Percentiles rank a stretch among this genome's conserved stretches.
phyloP scores from a whole-genome alignment of 2,888 invertebrate genomes.

The Galerucella pusilla region DNA sequence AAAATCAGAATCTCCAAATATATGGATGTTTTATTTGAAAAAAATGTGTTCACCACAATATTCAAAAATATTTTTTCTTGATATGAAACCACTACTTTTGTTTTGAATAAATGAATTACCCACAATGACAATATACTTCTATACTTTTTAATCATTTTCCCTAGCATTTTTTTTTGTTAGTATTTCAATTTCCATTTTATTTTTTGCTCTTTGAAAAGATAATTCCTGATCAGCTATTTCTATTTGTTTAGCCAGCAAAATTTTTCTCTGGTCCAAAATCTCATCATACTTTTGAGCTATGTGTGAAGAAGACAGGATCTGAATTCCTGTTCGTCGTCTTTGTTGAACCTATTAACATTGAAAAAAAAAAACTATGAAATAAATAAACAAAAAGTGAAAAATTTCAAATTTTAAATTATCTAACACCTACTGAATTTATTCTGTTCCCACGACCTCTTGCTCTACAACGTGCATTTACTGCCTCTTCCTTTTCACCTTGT shows the following conservation, averaged over 20 bases:
- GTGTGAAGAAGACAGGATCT: neutral
- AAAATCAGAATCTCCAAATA: constrained; percentile 2
- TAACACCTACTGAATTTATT: neutral
- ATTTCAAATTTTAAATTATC: neutral
- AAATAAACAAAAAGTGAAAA: neutral
- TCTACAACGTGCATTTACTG: neutral
- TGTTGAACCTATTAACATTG: neutral
- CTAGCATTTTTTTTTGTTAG: constrained; percentile 4
- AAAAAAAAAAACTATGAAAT: neutral
- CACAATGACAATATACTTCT: neutral
- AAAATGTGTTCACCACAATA: neutral
- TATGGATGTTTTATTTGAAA: constrained; percentile 2
- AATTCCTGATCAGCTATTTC: constrained; percentile 4
- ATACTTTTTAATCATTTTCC: constrained; percentile 4
- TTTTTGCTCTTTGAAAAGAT: neutral
- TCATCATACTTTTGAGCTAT: constrained; percentile 2
- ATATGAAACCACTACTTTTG: neutral
- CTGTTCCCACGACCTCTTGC: neutral
- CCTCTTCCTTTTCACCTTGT: neutral
- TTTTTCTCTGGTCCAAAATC: neutral
- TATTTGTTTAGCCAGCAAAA: neutral
- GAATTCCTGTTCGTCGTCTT: constrained; percentile 1
- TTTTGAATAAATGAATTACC: constrained; percentile 1
- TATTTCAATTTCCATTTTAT: constrained; percentile 4
- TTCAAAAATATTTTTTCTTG: constrained; percentile 2